Conservation (phyloP, 2,113 vertebrate genomes). For the Emberiza fucata region DNA sequence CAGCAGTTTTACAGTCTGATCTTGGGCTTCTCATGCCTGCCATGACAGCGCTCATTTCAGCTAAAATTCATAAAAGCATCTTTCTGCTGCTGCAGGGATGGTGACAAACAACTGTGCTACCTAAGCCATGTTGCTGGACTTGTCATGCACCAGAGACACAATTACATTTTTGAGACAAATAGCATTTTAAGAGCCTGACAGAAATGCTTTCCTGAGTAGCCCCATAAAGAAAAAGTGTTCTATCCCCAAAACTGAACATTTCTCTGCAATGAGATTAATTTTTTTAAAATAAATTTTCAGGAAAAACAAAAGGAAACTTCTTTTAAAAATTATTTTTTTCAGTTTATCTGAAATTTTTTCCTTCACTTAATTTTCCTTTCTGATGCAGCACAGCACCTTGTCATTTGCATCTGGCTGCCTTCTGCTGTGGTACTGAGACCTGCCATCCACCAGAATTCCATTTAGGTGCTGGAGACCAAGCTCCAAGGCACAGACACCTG, state of each 20-base stretch:
- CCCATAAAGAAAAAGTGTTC: not conserved
- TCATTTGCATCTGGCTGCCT: not conserved
- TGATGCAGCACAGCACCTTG: not conserved
- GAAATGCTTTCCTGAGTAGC: not conserved
- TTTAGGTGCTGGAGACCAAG: not conserved
- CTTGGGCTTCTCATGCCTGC: not conserved
- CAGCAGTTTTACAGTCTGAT: not conserved
- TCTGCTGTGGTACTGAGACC: not conserved
- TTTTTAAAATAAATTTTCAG: not conserved
- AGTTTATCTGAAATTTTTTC: not conserved
- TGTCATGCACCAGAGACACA: not conserved
- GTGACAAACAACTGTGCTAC: not conserved
- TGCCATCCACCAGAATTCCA: not conserved
- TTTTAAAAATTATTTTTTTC: not conserved
- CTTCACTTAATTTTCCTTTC: not conserved
- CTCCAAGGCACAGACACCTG: not conserved
- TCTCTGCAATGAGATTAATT: not conserved
- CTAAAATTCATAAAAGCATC: not conserved
- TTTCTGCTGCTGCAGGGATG: not conserved
- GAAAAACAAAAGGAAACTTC: not conserved
- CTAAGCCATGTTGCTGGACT: not conserved
- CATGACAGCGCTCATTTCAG: no score
- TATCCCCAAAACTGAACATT: not conserved
- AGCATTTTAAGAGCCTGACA: not conserved
- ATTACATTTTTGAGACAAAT: not conserved